A percentile compares a stretch with the other conserved stretches of the same genome.
Evolutionary conservation across 2,113 vertebrate genomes (phyloP).

Genomic region (Calypte anna): DNA sequence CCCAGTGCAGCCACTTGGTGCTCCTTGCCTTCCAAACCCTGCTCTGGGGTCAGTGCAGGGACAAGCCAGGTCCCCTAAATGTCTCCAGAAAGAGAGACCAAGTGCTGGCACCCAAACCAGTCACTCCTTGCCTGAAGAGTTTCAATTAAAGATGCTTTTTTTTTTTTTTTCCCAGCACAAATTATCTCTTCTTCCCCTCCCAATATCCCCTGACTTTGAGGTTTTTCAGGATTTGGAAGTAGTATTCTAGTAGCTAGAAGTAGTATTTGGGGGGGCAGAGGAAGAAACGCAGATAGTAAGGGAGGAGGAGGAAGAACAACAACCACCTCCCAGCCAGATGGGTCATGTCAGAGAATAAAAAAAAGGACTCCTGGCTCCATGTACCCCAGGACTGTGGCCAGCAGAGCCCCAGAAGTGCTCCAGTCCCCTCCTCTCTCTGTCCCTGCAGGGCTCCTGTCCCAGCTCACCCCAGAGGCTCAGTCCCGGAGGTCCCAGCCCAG

Average conservation of each 20-base stretch:
- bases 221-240: background rate
- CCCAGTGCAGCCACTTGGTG: background rate
- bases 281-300: background rate
- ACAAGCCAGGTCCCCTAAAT: accelerated
- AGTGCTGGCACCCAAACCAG: background rate
- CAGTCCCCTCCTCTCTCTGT: background rate
- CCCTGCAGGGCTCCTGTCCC: background rate
- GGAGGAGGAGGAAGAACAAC: background rate
- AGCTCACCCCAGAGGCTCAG: background rate
- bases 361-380: constrained; percentile 8
- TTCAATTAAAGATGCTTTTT: background rate
- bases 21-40: accelerated
- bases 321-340: background rate
- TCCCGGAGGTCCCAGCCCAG: background rate
- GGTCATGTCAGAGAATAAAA: background rate
- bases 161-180: background rate
- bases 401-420: background rate
- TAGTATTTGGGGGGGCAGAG: background rate
- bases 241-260: too few species aligned
- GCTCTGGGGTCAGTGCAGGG: background rate
- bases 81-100: background rate
- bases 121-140: background rate
- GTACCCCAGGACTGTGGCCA: background rate
- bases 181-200: background rate
- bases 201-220: background rate